Base-by-base conservation (phyloP, 2,888 invertebrate species). In the Suillia variegata region DNA sequence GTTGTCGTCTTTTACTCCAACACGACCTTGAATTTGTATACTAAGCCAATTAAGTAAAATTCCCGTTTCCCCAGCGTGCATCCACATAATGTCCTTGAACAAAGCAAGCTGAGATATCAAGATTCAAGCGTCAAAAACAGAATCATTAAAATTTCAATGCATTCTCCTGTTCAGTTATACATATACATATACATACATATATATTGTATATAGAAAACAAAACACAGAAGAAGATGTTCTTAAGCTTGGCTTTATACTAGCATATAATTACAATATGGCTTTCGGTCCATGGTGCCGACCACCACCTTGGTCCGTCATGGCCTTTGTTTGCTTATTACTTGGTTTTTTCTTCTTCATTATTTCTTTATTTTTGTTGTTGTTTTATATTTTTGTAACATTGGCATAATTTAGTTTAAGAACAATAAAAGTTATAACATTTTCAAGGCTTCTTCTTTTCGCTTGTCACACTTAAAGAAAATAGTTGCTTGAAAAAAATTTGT, bases 31-130 rank as follows among this genome's bases (percentile, higher is more conserved):
- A 70, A 70, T n/a, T 68, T 71, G 45, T 31, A 21, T 21, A 13
- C 47, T 3, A 48, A 10, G 62, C 59, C 65, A 56, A 70, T 67
- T 70, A 68, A 71, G 63, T 67, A 66, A 63, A 68, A 75, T 68
- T 73, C 73, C 74, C 73, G 75, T 74, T 73, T 67, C 59, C 65
- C 52, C n/a, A n/a, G n/a, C n/a, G n/a, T n/a, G n/a, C 45, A 51
- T 42, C 51, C 42, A 55, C 54, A 50, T 51, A 54, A 53, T 48
- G 63, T 71, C 73, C 74, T 74, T 72, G 72, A 65, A 65, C 56
- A 61, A 63, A 58, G 54, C 21, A 34, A 56, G 34, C n/a, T n/a
- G n/a, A 13, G n/a, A 26, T 13, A 22, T 55, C 17, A 55, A 55
- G 13, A 54, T 18, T 21, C 15, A n/a, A 48, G 20, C 33, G 34